Evolutionary conservation across 2,113 vertebrate species (phyloP), one percentile per base, ranked within the genome.

Genomic region (Rattus norvegicus): DNA sequence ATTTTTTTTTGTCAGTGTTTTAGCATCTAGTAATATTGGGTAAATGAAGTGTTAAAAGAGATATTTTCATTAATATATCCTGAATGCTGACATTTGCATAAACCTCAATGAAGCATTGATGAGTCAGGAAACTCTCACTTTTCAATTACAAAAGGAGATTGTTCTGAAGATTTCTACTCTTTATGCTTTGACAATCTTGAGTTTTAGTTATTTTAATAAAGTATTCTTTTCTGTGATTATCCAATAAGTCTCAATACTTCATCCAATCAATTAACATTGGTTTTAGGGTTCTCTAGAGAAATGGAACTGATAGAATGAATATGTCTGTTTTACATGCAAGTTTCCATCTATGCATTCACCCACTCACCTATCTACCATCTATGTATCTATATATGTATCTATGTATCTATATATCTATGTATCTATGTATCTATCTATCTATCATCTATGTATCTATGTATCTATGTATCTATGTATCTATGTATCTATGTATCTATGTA

Each of bases 41-140:
- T 89, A 86, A 39, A 39, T 73, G 2, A n/a, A 7, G 3, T 81
- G 56, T 77, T 54, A 81, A 93, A 93, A 79, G 47, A 80, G 30
- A 36, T 20, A 80, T 80, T 3, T 96, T 39, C 6, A 11, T 36
- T 95, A 85, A 13, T 39, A 26, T 61, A 61, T 92, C 14, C 52
- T 96, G 65, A 93, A 79, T 90, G 91, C 85, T 94, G 88, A 79
- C 72, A 81, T 63, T 89, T 61, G 36, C 79, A 63, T 54, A 94
- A 88, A 83, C 49, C 14, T 79, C 73, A 93, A 94, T 24, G 52
- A 77, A 73, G 2, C 24, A 36, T 26, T 79, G 39, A 54, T 87
- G 4, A 90, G 26, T 89, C 72, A 94, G 76, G 36, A 77, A 7
- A 39, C 87, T 26, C 43, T 92, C 19, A 49, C 33, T 73, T 94